Evolutionary conservation across 2,888 invertebrate species (phyloP), one percentile per base, ranked within the genome.

Genomic region (Itoplectis maculator): DNA sequence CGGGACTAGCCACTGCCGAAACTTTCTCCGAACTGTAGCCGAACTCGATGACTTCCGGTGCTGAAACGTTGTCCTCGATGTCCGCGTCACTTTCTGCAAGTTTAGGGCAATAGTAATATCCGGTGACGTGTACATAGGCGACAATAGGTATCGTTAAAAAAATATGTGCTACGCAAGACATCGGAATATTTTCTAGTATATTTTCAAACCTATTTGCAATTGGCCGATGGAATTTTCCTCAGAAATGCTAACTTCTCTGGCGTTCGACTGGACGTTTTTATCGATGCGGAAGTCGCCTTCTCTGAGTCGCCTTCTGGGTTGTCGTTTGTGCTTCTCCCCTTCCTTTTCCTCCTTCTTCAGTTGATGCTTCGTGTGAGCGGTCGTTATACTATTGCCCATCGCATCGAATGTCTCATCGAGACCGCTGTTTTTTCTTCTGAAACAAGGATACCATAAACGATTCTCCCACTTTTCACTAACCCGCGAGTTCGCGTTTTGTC

Each of bases 1-100:
- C 94, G 0, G 95, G 95, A 87, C 94, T 95, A 9, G 95, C 94
- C 2, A 95, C 94, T 0, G 94, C 94, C 0, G 95, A 95, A 3
- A 89, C 90, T 82, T 94, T 94, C 84, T 94, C 94, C 5, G 95
- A 96, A 92, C 95, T 95, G 88, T 96, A 96, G 0, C 95, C 96
- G 0, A 96, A 96, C 89, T 96, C 96, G 89, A 94, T 94, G 87
- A 93, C 93, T 93, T 84, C 94, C 92, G 63, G 94, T 92, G 13
- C 93, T 92, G 88, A 94, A 0, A 95, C 92, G 89, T 97, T 97
- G 89, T 97, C 97, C 92, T 97, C 97, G 0, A 97, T 94, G 89
- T 97, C 97, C 0, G 97, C 97, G 90, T 97, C 97, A 0, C 96
- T 96, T 89, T 96, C 95, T n/a, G 95, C 94, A 18, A 85, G 35